Conservation (phyloP, 2,113 vertebrate genomes). For the Pachypanchax playfairii region DNA sequence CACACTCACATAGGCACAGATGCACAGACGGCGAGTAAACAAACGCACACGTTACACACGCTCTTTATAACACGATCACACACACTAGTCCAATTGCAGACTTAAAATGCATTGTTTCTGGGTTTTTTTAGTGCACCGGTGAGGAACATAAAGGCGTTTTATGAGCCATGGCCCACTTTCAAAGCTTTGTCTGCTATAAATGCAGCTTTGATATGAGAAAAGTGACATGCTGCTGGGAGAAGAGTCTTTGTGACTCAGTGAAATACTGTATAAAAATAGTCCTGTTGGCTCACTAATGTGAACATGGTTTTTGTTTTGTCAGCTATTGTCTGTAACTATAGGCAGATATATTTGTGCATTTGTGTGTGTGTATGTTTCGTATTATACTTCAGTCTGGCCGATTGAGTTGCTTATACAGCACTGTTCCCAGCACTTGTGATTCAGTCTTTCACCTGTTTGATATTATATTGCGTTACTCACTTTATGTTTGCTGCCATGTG, state of each 20-base stretch:
- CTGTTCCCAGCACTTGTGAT: slow-evolving; percentile 57
- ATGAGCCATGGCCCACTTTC: slow-evolving; percentile 75
- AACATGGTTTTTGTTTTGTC: slow-evolving; percentile 65
- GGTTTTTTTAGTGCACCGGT: slow-evolving; percentile 56
- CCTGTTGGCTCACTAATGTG: slow-evolving; percentile 65
- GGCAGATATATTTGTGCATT: slow-evolving; percentile 35
- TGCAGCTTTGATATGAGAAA: slow-evolving; percentile 74
- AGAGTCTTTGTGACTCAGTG: slow-evolving; percentile 75
- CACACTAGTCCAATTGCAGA: slow-evolving; percentile 56
- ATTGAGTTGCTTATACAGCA: slow-evolving; percentile 54
- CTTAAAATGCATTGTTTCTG: slow-evolving; percentile 71
- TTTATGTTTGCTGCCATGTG: slow-evolving; percentile 55
- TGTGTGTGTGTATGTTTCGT: slow-evolving; percentile 35
- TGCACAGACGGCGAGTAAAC: slow-evolving; percentile 13
- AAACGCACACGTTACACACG: slow-evolving; percentile 29
- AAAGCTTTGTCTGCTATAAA: slow-evolving; percentile 73
- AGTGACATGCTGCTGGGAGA: slow-evolving; percentile 69
- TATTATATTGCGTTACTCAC: slow-evolving; percentile 70
- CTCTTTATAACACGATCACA: slow-evolving; percentile 52
- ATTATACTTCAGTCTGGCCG: slow-evolving; percentile 35
- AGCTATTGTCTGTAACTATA: slow-evolving; percentile 52
- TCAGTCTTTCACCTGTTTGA: slow-evolving; percentile 66
- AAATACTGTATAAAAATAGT: slow-evolving; percentile 72
- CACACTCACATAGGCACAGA: slow-evolving; percentile 36
- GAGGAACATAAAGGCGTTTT: slow-evolving; percentile 71